Percentiles rank a stretch among this genome's conserved stretches.
phyloP scores from a whole-genome alignment of 2,888 invertebrate genomes.

The Uloborus plumipes region DNA sequence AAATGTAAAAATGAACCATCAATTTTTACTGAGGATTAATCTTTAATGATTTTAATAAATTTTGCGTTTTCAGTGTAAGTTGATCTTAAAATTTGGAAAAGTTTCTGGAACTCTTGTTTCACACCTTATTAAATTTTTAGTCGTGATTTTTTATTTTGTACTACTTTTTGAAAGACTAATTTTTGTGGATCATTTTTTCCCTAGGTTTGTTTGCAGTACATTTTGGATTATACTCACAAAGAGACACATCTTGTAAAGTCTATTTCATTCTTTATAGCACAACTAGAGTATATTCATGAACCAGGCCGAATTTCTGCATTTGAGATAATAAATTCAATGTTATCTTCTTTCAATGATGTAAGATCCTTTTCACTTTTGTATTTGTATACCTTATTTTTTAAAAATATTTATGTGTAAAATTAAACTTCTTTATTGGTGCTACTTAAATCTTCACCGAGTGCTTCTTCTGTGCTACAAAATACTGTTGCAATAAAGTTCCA shows the following conservation, averaged over 20 bases:
- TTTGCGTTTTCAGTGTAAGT: too few species aligned
- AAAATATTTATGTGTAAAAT: too few species aligned
- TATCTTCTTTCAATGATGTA: constrained; percentile 83
- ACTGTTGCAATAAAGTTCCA: too few species aligned
- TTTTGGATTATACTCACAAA: constrained; percentile 86
- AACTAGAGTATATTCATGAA: constrained; percentile 85
- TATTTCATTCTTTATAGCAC: constrained; percentile 85
- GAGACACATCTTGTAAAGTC: constrained; percentile 80
- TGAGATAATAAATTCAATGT: constrained; percentile 84
- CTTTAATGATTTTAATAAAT: too few species aligned
- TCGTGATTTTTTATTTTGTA: background rate
- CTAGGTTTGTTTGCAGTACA: constrained; percentile 78
- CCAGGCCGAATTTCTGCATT: constrained; percentile 88
- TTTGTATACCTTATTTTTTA: too few species aligned
- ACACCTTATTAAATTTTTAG: background rate
- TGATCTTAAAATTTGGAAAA: too few species aligned
- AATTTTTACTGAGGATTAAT: too few species aligned
- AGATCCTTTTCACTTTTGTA: constrained; percentile 68
- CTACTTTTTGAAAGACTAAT: background rate
- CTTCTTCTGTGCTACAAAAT: too few species aligned
- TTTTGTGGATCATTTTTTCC: background rate
- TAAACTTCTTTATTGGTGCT: too few species aligned
- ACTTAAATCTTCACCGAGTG: too few species aligned
- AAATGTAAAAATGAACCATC: too few species aligned
- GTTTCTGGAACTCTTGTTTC: too few species aligned